Evolutionary conservation across 1,140 invertebrate genomes (phyloP).

Genomic region (Batillaria attramentaria): DNA sequence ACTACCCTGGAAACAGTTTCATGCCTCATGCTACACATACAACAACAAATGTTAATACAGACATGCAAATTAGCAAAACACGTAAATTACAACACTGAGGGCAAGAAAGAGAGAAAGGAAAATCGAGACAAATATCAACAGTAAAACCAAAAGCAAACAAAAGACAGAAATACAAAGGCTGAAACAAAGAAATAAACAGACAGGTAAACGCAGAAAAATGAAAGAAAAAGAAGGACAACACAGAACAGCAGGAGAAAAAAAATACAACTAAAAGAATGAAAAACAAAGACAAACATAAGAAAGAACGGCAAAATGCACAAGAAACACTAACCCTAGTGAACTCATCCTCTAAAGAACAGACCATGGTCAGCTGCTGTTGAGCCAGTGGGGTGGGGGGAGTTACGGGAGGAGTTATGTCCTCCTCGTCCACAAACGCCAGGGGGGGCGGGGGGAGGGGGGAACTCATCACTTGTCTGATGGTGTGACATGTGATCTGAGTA

Average conservation of each 20-base stretch:
- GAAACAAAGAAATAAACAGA: not conserved
- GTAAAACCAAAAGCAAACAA: too few relatives aligned
- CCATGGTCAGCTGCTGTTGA: slow-evolving; percentile 18
- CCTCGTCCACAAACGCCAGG: slow-evolving; percentile 18
- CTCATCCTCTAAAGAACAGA: slow-evolving; percentile 44
- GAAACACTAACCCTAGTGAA: slow-evolving; percentile 53
- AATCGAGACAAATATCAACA: too few relatives aligned
- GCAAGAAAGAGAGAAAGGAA: too few relatives aligned
- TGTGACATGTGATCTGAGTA: too few relatives aligned
- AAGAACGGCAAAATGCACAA: slow-evolving; percentile 10
- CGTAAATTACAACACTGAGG: too few relatives aligned
- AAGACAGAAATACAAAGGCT: not conserved
- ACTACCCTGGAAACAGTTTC: too few relatives aligned
- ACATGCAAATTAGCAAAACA: too few relatives aligned
- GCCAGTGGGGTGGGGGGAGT: slow-evolving; percentile 38
- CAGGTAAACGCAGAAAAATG: not conserved
- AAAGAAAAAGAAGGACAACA: not conserved
- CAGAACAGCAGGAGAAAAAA: not conserved
- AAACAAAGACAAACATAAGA: not conserved
- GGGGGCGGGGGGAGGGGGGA: slow-evolving; percentile 25
- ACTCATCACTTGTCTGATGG: not conserved
- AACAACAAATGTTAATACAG: too few relatives aligned
- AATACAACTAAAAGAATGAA: not conserved
- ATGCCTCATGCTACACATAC: too few relatives aligned
- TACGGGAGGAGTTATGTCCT: slow-evolving; percentile 23